Percentiles rank a stretch among this genome's conserved stretches.
Evolutionary conservation across 2,888 invertebrate genomes (phyloP).

Genomic region (Crioceris asparagi): DNA sequence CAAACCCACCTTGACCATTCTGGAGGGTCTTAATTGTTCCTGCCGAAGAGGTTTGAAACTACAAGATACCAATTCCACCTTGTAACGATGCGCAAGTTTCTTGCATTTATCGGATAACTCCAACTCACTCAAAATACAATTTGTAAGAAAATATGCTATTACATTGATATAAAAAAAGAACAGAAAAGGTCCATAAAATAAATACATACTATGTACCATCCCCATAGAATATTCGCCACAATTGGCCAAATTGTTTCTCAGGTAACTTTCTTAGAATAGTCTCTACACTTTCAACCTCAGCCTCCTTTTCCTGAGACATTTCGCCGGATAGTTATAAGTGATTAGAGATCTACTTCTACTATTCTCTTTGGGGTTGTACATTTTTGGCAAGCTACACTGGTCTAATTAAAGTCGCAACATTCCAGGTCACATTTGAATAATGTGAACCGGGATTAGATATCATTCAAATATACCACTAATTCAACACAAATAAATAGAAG

Average conservation of each 20-base stretch:
- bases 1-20: constrained; percentile 69
- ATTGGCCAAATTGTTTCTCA: constrained; percentile 11
- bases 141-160: no score
- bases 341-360: no score
- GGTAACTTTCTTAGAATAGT: constrained; percentile 11
- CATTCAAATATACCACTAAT: no score
- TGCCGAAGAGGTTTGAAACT: constrained; percentile 38
- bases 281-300: constrained; percentile 13
- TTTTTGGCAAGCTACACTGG: no score
- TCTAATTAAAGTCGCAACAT: no score
- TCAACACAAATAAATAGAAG: no score
- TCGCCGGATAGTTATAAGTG: no score
- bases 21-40: constrained; percentile 62
- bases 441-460: no score
- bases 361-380: no score
- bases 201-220: constrained; percentile 13
- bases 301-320: constrained; percentile 14
- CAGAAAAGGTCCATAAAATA: background rate
- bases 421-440: no score
- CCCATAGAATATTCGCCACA: constrained; percentile 15
- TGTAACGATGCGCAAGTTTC: constrained; percentile 12
- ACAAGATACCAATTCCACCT: constrained; percentile 13
- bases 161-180: no score
- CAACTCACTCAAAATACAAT: constrained; percentile 9
- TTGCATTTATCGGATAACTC: constrained; percentile 14